Evolutionary conservation across 2,888 invertebrate genomes (phyloP), one percentile per base, ranked within the genome.

Genomic region (Melolontha melolontha): DNA sequence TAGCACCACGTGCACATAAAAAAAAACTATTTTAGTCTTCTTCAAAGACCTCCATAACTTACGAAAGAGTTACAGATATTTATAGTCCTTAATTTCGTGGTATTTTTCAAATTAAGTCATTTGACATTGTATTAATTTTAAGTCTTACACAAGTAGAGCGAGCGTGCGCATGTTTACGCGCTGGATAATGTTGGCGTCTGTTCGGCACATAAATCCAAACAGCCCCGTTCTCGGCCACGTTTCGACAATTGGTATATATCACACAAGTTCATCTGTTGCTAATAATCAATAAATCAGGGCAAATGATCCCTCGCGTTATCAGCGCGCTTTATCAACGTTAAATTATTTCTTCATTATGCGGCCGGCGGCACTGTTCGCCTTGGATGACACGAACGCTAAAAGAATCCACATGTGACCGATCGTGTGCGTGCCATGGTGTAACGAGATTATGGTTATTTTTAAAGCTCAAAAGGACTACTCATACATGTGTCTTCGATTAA

Each of bases 211-310:
- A 59, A 59, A 59, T 59, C 34, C 44, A 4, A 14, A 7, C 59
- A 59, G 47, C 59, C 44, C 34, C 34, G 29, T 59, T 59, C 59
- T 59, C 17, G 59, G 42, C 59, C 47, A 44, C 44, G 59, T 59
- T 59, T 59, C 59, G 59, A 59, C 59, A 59, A 59, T 59, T 59
- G 59, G 17, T 59, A 47, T 59, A 47, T 59, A 59, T 59, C 59
- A 59, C 65, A 44, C 22, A 62, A 50, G 67, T 67, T 63, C 62
- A 67, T 63, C 67, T 72, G 75, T 75, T 75, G 74, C 73, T 77
- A 75, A 76, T 77, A 75, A 75, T 73, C 76, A 74, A 77, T 77
- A 78, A 77, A 77, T 78, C 77, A 73, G 72, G 66, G 57, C 68
- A 70, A 71, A 72, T 68, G 71, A 69, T 69, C 69, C 71, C 64